Percentiles rank a stretch among this genome's conserved stretches.
Conservation (phyloP, 1,140 invertebrate genomes). For the Macrocentrus cingulum region DNA sequence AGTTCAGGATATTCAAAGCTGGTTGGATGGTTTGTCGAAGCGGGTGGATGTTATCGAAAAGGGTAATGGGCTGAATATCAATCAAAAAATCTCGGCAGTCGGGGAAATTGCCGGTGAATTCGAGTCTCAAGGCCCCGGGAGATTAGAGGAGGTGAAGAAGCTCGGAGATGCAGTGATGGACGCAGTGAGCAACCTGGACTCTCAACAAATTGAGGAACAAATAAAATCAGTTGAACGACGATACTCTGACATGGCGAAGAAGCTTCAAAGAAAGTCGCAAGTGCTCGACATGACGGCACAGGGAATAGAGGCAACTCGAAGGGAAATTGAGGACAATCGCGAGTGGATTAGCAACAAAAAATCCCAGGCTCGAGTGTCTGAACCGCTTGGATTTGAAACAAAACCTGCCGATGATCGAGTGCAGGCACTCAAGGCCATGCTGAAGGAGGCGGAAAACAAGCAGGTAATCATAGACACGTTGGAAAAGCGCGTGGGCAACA, state of each 20-base stretch:
- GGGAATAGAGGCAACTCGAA: slow-evolving; percentile 74
- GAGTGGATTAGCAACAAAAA: slow-evolving; percentile 81
- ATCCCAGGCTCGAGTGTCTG: slow-evolving; percentile 66
- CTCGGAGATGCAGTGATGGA: slow-evolving; percentile 73
- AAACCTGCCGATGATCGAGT: slow-evolving; percentile 73
- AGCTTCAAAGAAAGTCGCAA: slow-evolving; percentile 79
- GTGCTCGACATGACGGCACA: slow-evolving; percentile 78
- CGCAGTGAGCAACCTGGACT: slow-evolving; percentile 82
- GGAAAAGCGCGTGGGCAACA: slow-evolving; percentile 78
- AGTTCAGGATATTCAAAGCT: slow-evolving; percentile 74
- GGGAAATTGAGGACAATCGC: slow-evolving; percentile 73
- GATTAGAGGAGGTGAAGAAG: slow-evolving; percentile 68
- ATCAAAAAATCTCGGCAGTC: slow-evolving; percentile 74
- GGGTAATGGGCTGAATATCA: slow-evolving; percentile 78
- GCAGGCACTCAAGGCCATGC: slow-evolving; percentile 69
- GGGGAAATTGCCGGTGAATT: slow-evolving; percentile 71
- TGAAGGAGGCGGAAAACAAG: slow-evolving; percentile 84
- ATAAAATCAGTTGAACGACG: slow-evolving; percentile 80
- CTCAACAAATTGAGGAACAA: slow-evolving; percentile 86
- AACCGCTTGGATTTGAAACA: slow-evolving; percentile 73
- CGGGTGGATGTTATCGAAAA: slow-evolving; percentile 80
- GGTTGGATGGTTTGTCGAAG: slow-evolving; percentile 78
- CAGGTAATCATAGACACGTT: slow-evolving; percentile 79
- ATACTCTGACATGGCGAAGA: slow-evolving; percentile 79
- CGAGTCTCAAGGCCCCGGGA: slow-evolving; percentile 68